phyloP scores from a whole-genome alignment of 1,140 invertebrate genomes.

The Trissolcus basalis region DNA sequence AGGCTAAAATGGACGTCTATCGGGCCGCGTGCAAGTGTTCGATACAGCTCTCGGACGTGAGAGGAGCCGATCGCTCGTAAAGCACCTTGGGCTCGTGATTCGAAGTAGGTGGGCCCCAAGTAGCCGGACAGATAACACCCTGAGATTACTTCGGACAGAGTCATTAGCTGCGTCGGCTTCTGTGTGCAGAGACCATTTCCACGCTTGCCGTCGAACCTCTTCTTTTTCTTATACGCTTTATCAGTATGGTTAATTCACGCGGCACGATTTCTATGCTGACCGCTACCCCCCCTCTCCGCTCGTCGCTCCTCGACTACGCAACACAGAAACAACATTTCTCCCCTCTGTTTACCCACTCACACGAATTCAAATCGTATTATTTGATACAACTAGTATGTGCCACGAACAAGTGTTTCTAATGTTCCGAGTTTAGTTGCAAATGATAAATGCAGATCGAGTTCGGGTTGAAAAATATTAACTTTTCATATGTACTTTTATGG shows the following conservation, averaged over 20 bases:
- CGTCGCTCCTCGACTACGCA: slow-evolving; percentile 1
- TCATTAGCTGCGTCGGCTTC: slow-evolving; percentile 77
- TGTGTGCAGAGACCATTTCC: slow-evolving; percentile 67
- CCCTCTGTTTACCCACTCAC: slow-evolving; percentile 2
- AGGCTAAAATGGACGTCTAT: slow-evolving; percentile 55
- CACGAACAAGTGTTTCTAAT: no score
- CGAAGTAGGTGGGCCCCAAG: slow-evolving; percentile 76
- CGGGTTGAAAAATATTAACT: no score
- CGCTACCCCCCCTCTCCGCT: slow-evolving; percentile 24
- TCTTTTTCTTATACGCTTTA: slow-evolving; percentile 60
- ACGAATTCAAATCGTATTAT: background rate
- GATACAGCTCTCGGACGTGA: slow-evolving; percentile 35
- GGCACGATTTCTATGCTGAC: slow-evolving; percentile 62
- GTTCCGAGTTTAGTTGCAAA: no score
- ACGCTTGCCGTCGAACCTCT: slow-evolving; percentile 52
- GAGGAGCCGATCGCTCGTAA: slow-evolving; percentile 61
- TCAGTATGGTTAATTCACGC: slow-evolving; percentile 69
- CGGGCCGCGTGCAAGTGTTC: slow-evolving; percentile 34
- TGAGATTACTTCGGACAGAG: slow-evolving; percentile 76
- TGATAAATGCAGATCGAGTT: no score
- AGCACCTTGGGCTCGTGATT: slow-evolving; percentile 70
- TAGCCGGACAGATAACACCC: slow-evolving; percentile 76
- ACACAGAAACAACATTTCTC: slow-evolving; percentile 31
- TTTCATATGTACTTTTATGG: no score
- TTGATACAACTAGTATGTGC: no score